These are phyloP conservation scores for Drosophila persimilis DNA, from an alignment of 1,140 invertebrate genomes.

Conservation along the genomic window DNA sequence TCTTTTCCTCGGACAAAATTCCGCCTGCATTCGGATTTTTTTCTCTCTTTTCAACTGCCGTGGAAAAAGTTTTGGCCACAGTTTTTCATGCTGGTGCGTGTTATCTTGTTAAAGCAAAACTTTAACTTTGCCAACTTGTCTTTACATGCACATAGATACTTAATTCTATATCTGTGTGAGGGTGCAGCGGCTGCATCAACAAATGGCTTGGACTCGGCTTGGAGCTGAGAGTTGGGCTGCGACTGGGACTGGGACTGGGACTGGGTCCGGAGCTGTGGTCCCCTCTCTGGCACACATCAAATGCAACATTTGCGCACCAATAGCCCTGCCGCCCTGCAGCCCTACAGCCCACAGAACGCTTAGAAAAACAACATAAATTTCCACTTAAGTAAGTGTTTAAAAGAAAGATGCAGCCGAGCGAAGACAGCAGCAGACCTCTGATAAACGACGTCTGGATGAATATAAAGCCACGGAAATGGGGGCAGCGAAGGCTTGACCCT, in stretches of 20 bases:
- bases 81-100: slow-evolving; percentile 80
- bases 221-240: slow-evolving; percentile 32
- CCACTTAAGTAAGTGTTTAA: slow-evolving; percentile 81
- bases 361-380: slow-evolving; percentile 80
- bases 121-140: slow-evolving; percentile 77
- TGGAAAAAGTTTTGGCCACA: slow-evolving; percentile 74
- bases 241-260: no score
- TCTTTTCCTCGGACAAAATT: slow-evolving; percentile 8
- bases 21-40: slow-evolving; percentile 13
- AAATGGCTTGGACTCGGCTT: slow-evolving; percentile 55
- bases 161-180: slow-evolving; percentile 44
- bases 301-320: slow-evolving; percentile 76
- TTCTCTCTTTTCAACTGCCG: slow-evolving; percentile 17
- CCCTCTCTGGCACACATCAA: slow-evolving; percentile 77
- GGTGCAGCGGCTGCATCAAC: slow-evolving; percentile 59
- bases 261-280: slow-evolving; percentile 32
- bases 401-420: slow-evolving; percentile 66
- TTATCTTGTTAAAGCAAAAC: slow-evolving; percentile 81
- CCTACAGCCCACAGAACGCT: slow-evolving; percentile 26
- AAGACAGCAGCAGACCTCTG: slow-evolving; percentile 46
- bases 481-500: background rate
- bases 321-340: slow-evolving; percentile 29
- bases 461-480: slow-evolving; percentile 26
- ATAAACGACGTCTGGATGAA: slow-evolving; percentile 66
- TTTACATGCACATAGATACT: slow-evolving; percentile 64